Evolutionary conservation across 2,113 vertebrate species (phyloP).

Genomic region (Paradisaea rubra): DNA sequence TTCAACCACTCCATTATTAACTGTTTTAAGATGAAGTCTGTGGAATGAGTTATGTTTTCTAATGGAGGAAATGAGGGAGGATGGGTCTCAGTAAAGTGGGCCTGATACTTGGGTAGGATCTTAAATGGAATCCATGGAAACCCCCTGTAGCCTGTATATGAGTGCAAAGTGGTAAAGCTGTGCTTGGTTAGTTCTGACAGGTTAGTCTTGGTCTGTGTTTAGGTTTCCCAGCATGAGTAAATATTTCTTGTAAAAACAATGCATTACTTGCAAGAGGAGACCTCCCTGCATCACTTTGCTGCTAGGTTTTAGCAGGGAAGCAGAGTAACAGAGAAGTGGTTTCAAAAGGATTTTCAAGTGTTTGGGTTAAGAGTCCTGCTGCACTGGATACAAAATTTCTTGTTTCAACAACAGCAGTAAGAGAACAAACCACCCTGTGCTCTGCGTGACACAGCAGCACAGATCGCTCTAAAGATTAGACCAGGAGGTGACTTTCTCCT

Average conservation of each 20-base stretch:
- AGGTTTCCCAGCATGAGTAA: background rate
- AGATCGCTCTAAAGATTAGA: background rate
- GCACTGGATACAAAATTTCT: conserved; percentile 2
- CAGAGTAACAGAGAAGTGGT: conserved; percentile 19
- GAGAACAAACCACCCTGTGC: background rate
- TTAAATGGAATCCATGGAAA: background rate
- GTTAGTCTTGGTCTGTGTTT: background rate
- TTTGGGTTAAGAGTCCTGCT: conserved; percentile 33
- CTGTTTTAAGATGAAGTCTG: background rate
- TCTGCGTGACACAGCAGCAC: background rate
- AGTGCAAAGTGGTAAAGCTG: background rate
- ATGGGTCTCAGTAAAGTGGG: background rate
- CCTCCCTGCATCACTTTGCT: background rate
- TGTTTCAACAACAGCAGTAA: conserved; percentile 32
- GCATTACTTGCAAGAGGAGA: background rate
- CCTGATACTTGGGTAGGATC: background rate
- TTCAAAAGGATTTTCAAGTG: conserved; percentile 35
- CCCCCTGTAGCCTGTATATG: background rate
- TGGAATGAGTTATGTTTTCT: background rate
- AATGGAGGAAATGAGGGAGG: background rate
- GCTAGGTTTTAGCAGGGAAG: background rate
- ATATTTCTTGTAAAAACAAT: background rate
- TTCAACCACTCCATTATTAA: background rate
- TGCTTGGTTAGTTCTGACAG: background rate
- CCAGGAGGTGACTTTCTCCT: background rate